These are phyloP conservation scores for Danio kyathit DNA, from an alignment of 2,797 vertebrate species.

Conservation along the genomic window DNA sequence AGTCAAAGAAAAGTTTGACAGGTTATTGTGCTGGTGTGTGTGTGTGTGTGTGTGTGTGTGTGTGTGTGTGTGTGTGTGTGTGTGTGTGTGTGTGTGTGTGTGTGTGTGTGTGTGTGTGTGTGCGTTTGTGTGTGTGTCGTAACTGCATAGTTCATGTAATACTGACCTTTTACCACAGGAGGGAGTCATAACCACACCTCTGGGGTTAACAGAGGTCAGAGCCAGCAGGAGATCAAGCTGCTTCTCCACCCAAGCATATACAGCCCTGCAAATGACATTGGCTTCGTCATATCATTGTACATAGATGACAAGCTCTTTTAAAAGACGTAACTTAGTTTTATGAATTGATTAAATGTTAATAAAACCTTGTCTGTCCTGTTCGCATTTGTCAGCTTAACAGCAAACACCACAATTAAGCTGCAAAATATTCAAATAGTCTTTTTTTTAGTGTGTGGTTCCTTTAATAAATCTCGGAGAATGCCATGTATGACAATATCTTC, in stretches of 20 bases:
- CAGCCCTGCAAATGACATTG: conserved; percentile 63
- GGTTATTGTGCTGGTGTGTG: conserved; percentile 54
- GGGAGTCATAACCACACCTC: conserved; percentile 68
- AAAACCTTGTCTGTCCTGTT: conserved; percentile 17
- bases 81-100: conserved; percentile 68
- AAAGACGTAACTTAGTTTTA: conserved; percentile 73
- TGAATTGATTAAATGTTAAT: conserved; percentile 12
- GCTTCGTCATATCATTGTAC: conserved; percentile 70
- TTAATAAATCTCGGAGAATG: conserved; percentile 47
- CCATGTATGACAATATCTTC: conserved; percentile 72
- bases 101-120: conserved; percentile 69
- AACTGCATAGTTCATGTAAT: conserved; percentile 73
- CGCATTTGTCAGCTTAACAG: conserved; percentile 12
- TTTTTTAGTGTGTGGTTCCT: conserved; percentile 55
- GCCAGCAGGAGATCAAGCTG: conserved; percentile 64
- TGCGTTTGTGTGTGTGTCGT: conserved; percentile 67
- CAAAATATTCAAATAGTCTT: conserved; percentile 65
- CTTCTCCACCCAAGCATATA: conserved; percentile 32
- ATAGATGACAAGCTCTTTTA: conserved; percentile 66
- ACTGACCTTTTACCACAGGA: conserved; percentile 78
- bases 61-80: conserved; percentile 68
- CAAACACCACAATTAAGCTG: conserved; percentile 15
- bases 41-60: conserved; percentile 69
- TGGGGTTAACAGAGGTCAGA: conserved; percentile 60
- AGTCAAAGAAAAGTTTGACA: conserved; percentile 64